A percentile compares a stretch with the other conserved stretches of the same genome.
Conservation (phyloP, 2,888 invertebrate species). For the Campopleginae sp. region DNA sequence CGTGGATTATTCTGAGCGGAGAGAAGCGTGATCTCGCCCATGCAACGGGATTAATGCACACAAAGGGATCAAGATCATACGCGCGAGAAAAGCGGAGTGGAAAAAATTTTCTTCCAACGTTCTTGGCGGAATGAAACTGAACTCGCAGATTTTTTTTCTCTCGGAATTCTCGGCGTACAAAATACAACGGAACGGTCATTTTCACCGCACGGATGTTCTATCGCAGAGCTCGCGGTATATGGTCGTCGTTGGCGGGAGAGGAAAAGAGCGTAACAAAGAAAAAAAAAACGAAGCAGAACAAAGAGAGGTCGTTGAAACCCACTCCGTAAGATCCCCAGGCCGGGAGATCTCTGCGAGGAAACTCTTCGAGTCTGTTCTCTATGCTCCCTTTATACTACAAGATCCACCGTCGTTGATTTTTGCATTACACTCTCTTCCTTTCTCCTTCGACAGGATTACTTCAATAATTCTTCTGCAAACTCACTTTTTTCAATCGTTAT, state of each 20-base stretch:
- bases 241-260: constrained; percentile 27
- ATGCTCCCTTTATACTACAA: constrained; percentile 2
- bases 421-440: neutral
- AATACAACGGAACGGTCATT: constrained; percentile 2
- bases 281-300: constrained; percentile 36
- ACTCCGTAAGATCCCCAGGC: constrained; percentile 38
- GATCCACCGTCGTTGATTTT: constrained; percentile 12
- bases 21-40: constrained; percentile 41
- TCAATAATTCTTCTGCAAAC: constrained; percentile 12
- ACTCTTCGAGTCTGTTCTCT: constrained; percentile 28
- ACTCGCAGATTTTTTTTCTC: neutral
- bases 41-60: constrained; percentile 41
- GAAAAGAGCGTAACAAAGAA: constrained; percentile 33
- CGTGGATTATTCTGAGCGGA: neutral
- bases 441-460: neutral
- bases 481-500: constrained; percentile 1
- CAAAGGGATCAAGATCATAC: neutral
- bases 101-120: constrained; percentile 14
- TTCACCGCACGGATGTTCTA: constrained; percentile 16
- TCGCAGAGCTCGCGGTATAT: neutral
- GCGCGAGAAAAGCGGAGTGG: neutral
- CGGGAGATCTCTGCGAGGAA: constrained; percentile 12
- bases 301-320: constrained; percentile 62
- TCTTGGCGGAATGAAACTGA: constrained; percentile 25
- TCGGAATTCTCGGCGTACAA: neutral